Percentiles rank a stretch among this genome's conserved stretches.
Conservation (phyloP, 2,888 invertebrate genomes). For the Hyposoter dolosus region DNA sequence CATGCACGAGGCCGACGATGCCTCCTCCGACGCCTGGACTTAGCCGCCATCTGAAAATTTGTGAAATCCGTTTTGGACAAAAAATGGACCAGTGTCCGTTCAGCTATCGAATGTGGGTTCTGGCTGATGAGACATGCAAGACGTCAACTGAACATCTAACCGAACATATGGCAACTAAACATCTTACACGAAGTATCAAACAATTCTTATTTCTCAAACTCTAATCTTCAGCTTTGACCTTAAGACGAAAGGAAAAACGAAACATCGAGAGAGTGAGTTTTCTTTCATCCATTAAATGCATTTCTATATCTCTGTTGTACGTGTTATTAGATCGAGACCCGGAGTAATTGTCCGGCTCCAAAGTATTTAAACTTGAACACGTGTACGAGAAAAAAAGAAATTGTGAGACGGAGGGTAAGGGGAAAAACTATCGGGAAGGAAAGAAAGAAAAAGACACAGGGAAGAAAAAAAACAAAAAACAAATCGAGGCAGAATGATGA, state of each 20-base stretch:
- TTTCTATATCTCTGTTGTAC: conserved; percentile 17
- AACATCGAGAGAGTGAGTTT: conserved; percentile 22
- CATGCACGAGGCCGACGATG: not conserved
- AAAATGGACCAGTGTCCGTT: not conserved
- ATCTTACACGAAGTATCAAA: too few relatives aligned
- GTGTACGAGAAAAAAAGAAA: conserved; percentile 25
- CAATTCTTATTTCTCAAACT: not conserved
- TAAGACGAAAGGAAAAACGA: not conserved
- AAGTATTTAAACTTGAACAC: conserved; percentile 38
- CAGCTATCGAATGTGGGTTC: not conserved
- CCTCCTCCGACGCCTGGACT: not conserved
- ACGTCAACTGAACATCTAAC: too few relatives aligned
- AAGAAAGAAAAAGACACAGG: not conserved
- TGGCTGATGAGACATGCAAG: too few relatives aligned
- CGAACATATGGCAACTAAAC: too few relatives aligned
- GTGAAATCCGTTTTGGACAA: not conserved
- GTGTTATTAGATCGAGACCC: conserved; percentile 16
- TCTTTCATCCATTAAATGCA: conserved; percentile 35
- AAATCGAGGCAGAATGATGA: conserved; percentile 22
- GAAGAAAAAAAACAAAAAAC: not conserved
- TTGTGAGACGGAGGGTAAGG: conserved; percentile 5
- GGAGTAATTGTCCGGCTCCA: not conserved
- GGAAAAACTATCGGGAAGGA: not conserved
- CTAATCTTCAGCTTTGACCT: not conserved
- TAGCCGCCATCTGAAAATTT: not conserved